Evolutionary conservation across 2,888 invertebrate species (phyloP).

Genomic region (Slavum lentiscoides): DNA sequence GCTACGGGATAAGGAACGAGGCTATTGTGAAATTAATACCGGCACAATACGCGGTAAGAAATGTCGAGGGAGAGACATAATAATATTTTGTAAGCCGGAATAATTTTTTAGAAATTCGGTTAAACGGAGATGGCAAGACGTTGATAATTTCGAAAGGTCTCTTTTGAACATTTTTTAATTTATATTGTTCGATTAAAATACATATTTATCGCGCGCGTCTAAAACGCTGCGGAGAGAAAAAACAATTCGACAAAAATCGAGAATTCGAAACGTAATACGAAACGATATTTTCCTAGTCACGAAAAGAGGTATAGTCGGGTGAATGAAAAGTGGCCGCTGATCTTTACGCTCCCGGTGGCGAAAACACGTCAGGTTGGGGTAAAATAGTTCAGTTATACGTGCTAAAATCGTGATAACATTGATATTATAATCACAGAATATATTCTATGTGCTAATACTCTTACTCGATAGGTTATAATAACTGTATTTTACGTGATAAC

Average conservation of each 20-base stretch:
- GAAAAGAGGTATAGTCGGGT: background rate
- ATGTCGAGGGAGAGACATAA: background rate
- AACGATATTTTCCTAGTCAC: background rate
- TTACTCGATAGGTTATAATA: no score
- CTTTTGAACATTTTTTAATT: no score
- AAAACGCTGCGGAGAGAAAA: background rate
- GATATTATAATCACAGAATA: no score
- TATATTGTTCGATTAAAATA: background rate
- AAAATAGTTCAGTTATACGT: no score
- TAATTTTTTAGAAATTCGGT: background rate
- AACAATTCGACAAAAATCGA: background rate
- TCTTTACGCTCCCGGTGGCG: no score
- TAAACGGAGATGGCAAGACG: background rate
- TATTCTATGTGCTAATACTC: no score
- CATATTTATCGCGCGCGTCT: background rate
- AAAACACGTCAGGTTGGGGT: no score
- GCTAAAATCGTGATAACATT: no score
- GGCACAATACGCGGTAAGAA: background rate
- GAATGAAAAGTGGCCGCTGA: no score
- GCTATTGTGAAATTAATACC: slow-evolving; percentile 12
- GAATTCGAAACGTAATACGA: background rate
- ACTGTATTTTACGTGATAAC: no score
- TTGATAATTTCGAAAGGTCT: no score
- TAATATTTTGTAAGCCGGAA: background rate
- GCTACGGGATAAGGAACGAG: background rate